phyloP scores from a whole-genome alignment of 1,140 invertebrate genomes.

The Drosophila repletoides region DNA sequence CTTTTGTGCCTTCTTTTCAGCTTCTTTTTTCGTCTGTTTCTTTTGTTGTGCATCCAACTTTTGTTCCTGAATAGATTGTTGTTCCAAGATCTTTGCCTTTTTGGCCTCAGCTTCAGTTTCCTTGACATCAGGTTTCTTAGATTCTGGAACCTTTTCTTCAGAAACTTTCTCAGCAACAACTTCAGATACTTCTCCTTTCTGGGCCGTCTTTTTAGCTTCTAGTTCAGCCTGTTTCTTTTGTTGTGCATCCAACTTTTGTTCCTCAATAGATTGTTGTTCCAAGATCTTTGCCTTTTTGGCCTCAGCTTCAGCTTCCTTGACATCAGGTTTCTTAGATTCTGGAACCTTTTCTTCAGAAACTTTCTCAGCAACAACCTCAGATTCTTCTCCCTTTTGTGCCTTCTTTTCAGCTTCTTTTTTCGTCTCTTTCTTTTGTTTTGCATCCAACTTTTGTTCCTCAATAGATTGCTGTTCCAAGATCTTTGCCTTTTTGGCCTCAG shows the following conservation, averaged over 20 bases:
- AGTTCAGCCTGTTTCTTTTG: constrained; percentile 12
- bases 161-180: constrained; percentile 14
- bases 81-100: constrained; percentile 31
- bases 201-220: neutral
- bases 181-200: constrained; percentile 41
- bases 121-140: too few species aligned
- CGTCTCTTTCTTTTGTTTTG: constrained; percentile 7
- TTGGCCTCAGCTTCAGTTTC: constrained; percentile 26
- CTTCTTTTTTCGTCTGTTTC: neutral
- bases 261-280: constrained; percentile 25
- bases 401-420: constrained; percentile 3
- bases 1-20: constrained; percentile 9
- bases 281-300: constrained; percentile 37
- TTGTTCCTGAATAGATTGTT: constrained; percentile 17
- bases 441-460: constrained; percentile 2
- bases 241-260: constrained; percentile 7
- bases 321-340: neutral
- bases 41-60: constrained; percentile 7
- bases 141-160: too few species aligned
- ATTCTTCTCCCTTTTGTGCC: constrained; percentile 34
- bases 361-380: constrained; percentile 22
- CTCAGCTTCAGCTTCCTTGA: too few species aligned
- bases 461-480: neutral
- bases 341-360: constrained; percentile 7
- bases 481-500: neutral